Base-by-base conservation (phyloP, 2,888 invertebrate genomes). In the Zonitis immaculata region DNA sequence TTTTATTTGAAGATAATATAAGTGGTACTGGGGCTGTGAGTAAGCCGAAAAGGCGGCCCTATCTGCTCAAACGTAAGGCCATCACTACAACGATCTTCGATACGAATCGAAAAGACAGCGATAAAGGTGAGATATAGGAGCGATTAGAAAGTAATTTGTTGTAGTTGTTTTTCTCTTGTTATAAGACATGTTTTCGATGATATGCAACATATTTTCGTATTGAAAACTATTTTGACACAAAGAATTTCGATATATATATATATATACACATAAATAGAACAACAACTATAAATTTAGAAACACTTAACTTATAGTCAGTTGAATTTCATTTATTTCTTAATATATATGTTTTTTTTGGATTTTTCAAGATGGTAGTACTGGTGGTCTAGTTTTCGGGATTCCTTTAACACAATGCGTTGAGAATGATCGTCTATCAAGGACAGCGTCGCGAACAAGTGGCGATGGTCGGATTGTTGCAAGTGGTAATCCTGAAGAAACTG, bases 1-100 rank as follows among this genome's bases (percentile, higher is more conserved):
- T 44, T 60, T 60, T 60, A 65, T 65, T 73, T 74, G 28, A 70
- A 80, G 80, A 81, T 66, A 75, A 73, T 43, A 72, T 77, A 44
- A 72, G 67, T 11, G 66, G 76, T 47, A 72, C 78, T 68, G 66
- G 75, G 47, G 72, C 78, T 68, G 80, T 81, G 58, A 81, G 79
- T 47, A 89, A 88, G 67, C 86, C 88, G 1, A 93, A 93, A 75
- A 80, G 91, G 59, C 81, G 89, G 57, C 85, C 90, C 1, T 84
- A 91, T 72, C 79, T 91, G 57, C 79, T 94, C 60, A 95, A 93
- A 76, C 82, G 90, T 72, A 91, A 93, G 72, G 91, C 94, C 0
- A 81, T 92, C 51, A 94, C 95, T 35, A 92, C 92, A 0, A 87
- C 91, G 52, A 88, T 92, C 77, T 91, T 92, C 72, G 91, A 91